A percentile compares a stretch with the other conserved stretches of the same genome.
Evolutionary conservation across 1,140 invertebrate genomes (phyloP).

Genomic region (Polypedilum vanderplanki): DNA sequence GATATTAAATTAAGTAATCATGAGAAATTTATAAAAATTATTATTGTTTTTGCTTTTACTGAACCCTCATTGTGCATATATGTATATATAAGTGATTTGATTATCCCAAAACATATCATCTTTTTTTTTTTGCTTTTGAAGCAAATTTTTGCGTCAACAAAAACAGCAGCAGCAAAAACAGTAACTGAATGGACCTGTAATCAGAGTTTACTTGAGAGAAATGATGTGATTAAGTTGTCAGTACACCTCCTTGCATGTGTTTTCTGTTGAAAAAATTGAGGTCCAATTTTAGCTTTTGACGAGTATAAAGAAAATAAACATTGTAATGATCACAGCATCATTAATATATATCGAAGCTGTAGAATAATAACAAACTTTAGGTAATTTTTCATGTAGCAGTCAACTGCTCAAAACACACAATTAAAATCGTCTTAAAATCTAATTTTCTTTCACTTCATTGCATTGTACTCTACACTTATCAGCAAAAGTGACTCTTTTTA

Average conservation of each 20-base stretch:
- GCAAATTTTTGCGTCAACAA: background rate
- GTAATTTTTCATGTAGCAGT: background rate
- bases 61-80: background rate
- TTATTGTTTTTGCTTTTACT: too few species aligned
- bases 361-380: background rate
- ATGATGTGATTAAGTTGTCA: conserved; percentile 18
- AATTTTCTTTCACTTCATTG: background rate
- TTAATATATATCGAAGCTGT: background rate
- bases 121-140: background rate
- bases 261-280: background rate
- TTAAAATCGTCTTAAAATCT: conserved; percentile 28
- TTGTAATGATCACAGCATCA: background rate
- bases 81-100: background rate
- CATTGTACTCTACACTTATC: conserved; percentile 4
- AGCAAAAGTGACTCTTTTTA: background rate
- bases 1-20: background rate
- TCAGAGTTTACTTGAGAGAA: background rate
- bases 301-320: conserved; percentile 13
- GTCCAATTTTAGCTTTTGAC: background rate
- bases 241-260: conserved; percentile 16
- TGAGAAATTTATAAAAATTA: background rate
- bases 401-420: background rate
- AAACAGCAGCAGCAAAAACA: too few species aligned
- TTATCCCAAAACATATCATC: background rate
- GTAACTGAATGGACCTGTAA: background rate